Conservation (phyloP, 2,113 vertebrate genomes). For the Phyllopteryx taeniolatus region DNA sequence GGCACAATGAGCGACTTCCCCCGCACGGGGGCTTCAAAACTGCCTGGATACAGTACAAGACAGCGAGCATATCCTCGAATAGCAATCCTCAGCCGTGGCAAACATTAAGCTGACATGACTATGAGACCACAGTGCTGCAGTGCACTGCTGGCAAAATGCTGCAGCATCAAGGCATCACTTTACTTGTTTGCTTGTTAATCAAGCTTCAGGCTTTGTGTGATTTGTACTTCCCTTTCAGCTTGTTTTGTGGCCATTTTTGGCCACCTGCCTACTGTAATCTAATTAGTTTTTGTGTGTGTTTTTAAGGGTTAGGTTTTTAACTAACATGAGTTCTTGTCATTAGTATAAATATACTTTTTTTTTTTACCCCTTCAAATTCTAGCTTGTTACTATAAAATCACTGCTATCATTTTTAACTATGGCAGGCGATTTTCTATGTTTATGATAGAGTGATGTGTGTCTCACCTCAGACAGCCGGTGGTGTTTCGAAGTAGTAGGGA, state of each 20-base stretch:
- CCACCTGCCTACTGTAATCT: too few relatives aligned
- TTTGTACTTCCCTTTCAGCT: too few relatives aligned
- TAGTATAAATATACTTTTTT: too few relatives aligned
- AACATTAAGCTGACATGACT: background rate
- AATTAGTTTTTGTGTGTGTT: too few relatives aligned
- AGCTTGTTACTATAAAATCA: too few relatives aligned
- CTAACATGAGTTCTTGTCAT: too few relatives aligned
- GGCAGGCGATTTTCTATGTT: too few relatives aligned
- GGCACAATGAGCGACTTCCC: constrained; percentile 46
- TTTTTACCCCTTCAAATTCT: background rate
- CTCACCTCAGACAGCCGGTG: constrained; percentile 93
- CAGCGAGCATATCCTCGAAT: constrained; percentile 50
- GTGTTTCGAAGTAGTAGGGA: constrained; percentile 93
- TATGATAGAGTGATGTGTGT: background rate
- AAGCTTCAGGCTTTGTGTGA: constrained; percentile 1
- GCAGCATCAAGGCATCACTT: background rate
- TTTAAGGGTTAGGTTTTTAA: too few relatives aligned
- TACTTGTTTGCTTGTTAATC: background rate
- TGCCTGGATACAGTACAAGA: constrained; percentile 63
- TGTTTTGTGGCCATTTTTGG: too few relatives aligned
- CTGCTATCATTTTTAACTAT: too few relatives aligned
- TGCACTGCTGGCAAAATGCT: background rate
- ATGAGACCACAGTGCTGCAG: background rate
- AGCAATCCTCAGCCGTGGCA: constrained; percentile 20
- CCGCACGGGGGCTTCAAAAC: constrained; percentile 58